Evolutionary conservation across 2,888 invertebrate species (phyloP), one percentile per base, ranked within the genome.

Genomic region (Stenoptilia bipunctidactyla): DNA sequence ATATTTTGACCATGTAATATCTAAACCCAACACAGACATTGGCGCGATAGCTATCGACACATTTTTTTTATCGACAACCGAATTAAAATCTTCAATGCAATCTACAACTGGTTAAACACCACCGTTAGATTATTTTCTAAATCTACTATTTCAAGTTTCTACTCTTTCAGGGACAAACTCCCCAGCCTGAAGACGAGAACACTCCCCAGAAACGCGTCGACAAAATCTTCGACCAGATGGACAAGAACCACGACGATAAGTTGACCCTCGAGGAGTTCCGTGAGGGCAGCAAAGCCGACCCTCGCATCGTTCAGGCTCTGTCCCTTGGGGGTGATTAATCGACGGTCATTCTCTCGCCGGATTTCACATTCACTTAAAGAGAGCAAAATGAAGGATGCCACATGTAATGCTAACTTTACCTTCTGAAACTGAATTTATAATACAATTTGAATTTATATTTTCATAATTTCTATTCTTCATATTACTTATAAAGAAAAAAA

Each of bases 171-270:
- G 95, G 95, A 13, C 94, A 95, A 68, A 92, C 92, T 50, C 94
- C 94, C 38, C 91, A 91, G 53, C 89, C 93, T 15, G 94, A 95
- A 61, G 94, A 94, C 64, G 94, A 95, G 63, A 95, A 94, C 70
- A 94, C 94, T 48, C 94, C 95, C 12, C 94, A 97, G 74, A 97
- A 97, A 72, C 89, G 97, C 65, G 98, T 98, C 49, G 97, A 98
- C 85, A 96, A 97, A 82, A 98, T 98, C 69, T 98, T 98, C 85
- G 96, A 96, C 76, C 97, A 97, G 72, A 96, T 97, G 97, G 98
- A 98, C 84, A 98, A 93, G 86, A 97, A 98, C 76, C 96, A 97
- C 83, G 98, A 98, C 77, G 97, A 98, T 80, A 90, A 93, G 58
- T 87, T 98, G 55, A 97, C 97, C 35, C 87, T 97, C 55, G 98